Percentiles rank a stretch among this genome's conserved stretches.
These are phyloP conservation scores for Aphelenchoides besseyi DNA, from an alignment of 1,140 invertebrate genomes.

Conservation along the genomic window DNA sequence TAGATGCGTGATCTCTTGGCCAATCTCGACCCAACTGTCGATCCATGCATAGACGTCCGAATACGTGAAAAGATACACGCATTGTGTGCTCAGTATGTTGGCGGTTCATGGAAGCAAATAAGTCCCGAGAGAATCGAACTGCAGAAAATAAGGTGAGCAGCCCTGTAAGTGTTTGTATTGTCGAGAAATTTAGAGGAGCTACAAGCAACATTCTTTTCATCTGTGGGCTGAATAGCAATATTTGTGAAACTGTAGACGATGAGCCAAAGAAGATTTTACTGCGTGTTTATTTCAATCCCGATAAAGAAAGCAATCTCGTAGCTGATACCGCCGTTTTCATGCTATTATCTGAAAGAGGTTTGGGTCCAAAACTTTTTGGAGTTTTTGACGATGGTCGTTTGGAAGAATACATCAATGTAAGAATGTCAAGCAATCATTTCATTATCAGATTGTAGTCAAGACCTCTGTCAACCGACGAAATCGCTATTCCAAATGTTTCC, in stretches of 20 bases:
- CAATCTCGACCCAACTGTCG: conserved; percentile 6
- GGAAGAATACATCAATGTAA: conserved; percentile 82
- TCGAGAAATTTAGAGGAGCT: conserved; percentile 11
- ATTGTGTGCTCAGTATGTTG: neutral
- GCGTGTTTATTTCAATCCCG: conserved; percentile 31
- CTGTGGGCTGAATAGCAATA: neutral
- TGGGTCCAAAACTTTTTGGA: conserved; percentile 88
- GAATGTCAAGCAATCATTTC: conserved; percentile 27
- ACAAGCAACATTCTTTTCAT: conserved; percentile 14
- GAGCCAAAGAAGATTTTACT: conserved; percentile 21
- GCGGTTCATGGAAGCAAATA: neutral
- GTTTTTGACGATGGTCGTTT: conserved; percentile 89
- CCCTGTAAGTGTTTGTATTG: too few species aligned
- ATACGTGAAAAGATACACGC: neutral
- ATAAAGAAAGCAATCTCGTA: conserved; percentile 33
- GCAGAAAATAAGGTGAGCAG: neutral
- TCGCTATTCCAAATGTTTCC: conserved; percentile 13
- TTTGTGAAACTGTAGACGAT: neutral
- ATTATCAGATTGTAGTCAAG: conserved; percentile 26
- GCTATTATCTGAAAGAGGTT: conserved; percentile 72
- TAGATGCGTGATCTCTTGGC: neutral
- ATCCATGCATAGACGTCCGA: neutral
- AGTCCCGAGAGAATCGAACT: neutral
- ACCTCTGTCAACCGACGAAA: conserved; percentile 24
- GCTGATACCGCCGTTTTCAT: conserved; percentile 52